phyloP scores from a whole-genome alignment of 2,888 invertebrate genomes.

The Drosophila anomalata region DNA sequence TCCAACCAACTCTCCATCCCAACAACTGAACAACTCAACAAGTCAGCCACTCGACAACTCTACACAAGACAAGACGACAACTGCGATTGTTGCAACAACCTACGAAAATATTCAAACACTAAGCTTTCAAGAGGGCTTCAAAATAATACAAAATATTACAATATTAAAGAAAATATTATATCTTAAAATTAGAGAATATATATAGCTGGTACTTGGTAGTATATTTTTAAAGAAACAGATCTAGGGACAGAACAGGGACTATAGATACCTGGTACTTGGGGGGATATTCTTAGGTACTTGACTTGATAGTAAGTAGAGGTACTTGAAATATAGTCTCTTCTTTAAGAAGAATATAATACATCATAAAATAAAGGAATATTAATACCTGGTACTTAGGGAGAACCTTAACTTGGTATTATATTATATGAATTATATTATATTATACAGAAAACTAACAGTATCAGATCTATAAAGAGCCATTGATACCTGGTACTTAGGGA shows the following conservation, averaged over 20 bases:
- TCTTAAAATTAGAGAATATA: background rate
- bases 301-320: too few species aligned
- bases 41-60: background rate
- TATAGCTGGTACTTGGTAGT: background rate
- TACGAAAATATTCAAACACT: background rate
- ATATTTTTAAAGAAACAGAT: too few species aligned
- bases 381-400: background rate
- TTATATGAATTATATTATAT: too few species aligned
- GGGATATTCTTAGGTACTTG: too few species aligned
- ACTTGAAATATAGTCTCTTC: too few species aligned
- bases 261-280: too few species aligned
- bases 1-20: slow-evolving; percentile 17
- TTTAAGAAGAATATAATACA: too few species aligned
- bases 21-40: background rate
- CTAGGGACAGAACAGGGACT: too few species aligned
- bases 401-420: too few species aligned
- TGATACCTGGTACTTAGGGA: too few species aligned
- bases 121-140: background rate
- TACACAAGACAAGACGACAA: background rate
- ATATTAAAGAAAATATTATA: background rate
- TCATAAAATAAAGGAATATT: background rate
- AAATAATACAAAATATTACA: background rate
- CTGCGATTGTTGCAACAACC: background rate
- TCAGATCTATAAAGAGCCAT: too few species aligned
- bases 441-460: too few species aligned